Base-by-base conservation (phyloP, 2,797 vertebrate genomes). In the Ctenopoma kingsleyae region DNA sequence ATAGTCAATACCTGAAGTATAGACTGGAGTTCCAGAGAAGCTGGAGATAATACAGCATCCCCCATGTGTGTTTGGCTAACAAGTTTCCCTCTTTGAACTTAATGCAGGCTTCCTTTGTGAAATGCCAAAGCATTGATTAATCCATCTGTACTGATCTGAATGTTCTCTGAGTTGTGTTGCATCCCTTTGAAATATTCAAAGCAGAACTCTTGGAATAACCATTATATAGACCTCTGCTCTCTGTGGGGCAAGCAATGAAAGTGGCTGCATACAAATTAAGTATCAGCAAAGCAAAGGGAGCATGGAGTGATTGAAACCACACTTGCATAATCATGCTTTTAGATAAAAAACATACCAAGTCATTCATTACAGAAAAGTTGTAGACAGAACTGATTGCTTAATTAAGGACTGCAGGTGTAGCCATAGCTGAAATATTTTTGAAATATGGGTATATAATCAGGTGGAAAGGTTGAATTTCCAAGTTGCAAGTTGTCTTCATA, bases 161-260 rank as follows among this genome's bases (percentile, higher is more conserved):
- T 90, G 85, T 91, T 87, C 90, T 86, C 68, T 12, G 83, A 84
- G 85, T 89, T 85, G 78, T 68, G 70, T 84, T 81, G 73, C 85
- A 78, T 85, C 85, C 68, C 81, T 91, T 94, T 93, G 83, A 92
- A 92, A 92, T 90, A 92, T 91, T 92, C 87, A 89, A 86, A 90
- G 79, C 83, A 80, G 69, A 87, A 84, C 82, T 85, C 83, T 87
- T 80, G 79, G 76, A 86, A 86, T 87, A 87, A 86, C 76, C 81
- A 82, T 88, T 82, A 81, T 85, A 82, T 84, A 81, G 88, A 92
- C 89, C 86, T 89, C 79, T 91, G 87, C 82, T 87, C 80, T 91
- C 85, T 71, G 66, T 78, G 78, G 92, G 83, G 75, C 73, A 82
- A 71, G 77, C 82, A 38, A 59, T 71, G 72, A 74, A 74, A 85